Conservation (phyloP, 2,113 vertebrate genomes). For the Tetraodon nigroviridis region DNA sequence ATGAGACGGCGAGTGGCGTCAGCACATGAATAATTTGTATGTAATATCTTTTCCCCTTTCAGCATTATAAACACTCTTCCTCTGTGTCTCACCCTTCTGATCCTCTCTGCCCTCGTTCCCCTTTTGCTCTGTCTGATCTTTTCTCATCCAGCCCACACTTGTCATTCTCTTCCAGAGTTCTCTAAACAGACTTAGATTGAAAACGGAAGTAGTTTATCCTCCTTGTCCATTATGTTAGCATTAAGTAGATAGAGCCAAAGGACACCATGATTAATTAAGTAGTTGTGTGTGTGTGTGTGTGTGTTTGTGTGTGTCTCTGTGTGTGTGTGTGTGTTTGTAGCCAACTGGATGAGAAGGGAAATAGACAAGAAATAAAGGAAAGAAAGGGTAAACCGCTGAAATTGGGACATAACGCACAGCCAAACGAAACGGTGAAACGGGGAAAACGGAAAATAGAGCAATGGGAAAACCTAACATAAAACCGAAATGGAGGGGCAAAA, state of each 20-base stretch:
- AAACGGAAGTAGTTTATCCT: conserved; percentile 49
- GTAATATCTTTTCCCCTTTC: conserved; percentile 57
- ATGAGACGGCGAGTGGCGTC: conserved; percentile 36
- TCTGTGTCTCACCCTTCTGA: conserved; percentile 36
- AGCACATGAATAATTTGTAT: conserved; percentile 68
- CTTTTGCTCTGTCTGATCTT: conserved; percentile 16
- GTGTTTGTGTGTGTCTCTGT: conserved; percentile 10
- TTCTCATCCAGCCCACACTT: neutral
- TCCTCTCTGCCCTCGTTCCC: conserved; percentile 3
- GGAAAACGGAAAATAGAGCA: too few relatives aligned
- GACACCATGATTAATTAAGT: conserved; percentile 48
- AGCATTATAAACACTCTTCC: conserved; percentile 55
- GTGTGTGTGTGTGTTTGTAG: neutral
- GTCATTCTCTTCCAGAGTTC: conserved; percentile 14
- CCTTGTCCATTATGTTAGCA: conserved; percentile 45
- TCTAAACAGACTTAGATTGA: conserved; percentile 36
- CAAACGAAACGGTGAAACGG: too few relatives aligned
- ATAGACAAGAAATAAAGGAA: neutral
- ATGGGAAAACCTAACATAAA: too few relatives aligned
- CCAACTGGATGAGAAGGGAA: conserved; percentile 3
- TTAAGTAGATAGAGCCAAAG: conserved; percentile 46
- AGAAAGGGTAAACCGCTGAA: too few relatives aligned
- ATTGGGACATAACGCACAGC: too few relatives aligned
- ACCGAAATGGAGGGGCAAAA: too few relatives aligned
- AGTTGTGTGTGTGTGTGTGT: conserved; percentile 11